These are phyloP conservation scores for Zaprionus obscuricornis DNA, from an alignment of 2,888 invertebrate genomes.

Conservation along the genomic window DNA sequence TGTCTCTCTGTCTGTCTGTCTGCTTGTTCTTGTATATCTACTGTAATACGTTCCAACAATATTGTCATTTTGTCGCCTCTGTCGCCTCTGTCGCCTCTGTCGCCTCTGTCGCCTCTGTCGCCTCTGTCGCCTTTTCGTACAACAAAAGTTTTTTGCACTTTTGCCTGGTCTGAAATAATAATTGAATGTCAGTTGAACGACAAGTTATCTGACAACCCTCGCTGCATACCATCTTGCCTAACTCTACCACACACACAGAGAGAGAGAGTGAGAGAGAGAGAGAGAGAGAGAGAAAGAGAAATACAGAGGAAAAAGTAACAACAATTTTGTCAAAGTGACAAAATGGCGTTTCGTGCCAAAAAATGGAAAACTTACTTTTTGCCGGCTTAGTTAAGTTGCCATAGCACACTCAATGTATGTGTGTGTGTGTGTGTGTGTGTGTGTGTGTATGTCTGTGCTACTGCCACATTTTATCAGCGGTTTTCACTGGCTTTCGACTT, in stretches of 20 bases:
- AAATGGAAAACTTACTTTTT: constrained; percentile 65
- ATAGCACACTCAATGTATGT: constrained; percentile 15
- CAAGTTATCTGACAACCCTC: no score
- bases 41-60: constrained; percentile 72
- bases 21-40: constrained; percentile 18
- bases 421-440: constrained; percentile 11
- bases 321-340: constrained; percentile 77
- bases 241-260: no score
- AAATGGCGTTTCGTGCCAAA: constrained; percentile 68
- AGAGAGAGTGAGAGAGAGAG: not conserved
- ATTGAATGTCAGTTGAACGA: constrained; percentile 78
- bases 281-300: constrained; percentile 1
- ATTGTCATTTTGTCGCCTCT: constrained; percentile 62
- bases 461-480: constrained; percentile 65
- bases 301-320: constrained; percentile 51
- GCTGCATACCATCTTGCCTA: no score
- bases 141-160: constrained; percentile 61
- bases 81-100: no score
- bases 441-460: constrained; percentile 16
- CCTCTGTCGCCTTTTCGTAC: constrained; percentile 45
- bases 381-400: constrained; percentile 59
- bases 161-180: constrained; percentile 73
- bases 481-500: constrained; percentile 62
- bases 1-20: constrained; percentile 25
- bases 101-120: no score